Evolutionary conservation across 1,140 invertebrate genomes (phyloP).

Genomic region (Ridgeia piscesae): DNA sequence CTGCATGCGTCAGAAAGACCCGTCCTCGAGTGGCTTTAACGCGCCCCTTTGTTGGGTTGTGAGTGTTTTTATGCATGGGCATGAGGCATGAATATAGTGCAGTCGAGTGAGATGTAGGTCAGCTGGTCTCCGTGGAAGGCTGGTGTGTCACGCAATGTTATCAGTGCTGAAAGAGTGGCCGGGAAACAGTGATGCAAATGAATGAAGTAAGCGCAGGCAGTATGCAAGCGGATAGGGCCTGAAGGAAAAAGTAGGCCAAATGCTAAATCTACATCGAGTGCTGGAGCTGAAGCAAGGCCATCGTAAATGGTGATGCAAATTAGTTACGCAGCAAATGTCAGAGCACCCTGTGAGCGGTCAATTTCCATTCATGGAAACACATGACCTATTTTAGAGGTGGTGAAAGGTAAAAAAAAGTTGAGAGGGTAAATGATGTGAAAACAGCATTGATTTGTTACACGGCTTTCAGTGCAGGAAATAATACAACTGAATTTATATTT

Average conservation of each 20-base stretch:
- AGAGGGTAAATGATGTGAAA: not conserved
- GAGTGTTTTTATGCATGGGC: not conserved
- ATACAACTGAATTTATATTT: not conserved
- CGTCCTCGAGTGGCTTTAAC: not conserved
- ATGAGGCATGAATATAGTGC: not conserved
- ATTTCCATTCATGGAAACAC: not conserved
- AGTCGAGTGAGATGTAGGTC: not conserved
- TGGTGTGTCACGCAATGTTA: not conserved
- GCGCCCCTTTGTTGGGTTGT: not conserved
- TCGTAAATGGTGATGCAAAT: not conserved
- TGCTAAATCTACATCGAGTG: not conserved
- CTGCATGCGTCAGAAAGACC: not conserved
- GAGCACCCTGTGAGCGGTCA: not conserved
- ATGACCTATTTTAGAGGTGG: not conserved
- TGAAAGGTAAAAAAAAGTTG: not conserved
- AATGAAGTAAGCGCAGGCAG: not conserved
- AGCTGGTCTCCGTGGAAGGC: not conserved
- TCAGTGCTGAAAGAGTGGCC: not conserved
- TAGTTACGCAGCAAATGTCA: not conserved
- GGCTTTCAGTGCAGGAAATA: not conserved
- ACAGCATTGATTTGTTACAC: not conserved
- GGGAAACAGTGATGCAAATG: not conserved
- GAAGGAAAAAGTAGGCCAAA: not conserved
- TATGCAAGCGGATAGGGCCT: not conserved
- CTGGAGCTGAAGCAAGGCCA: not conserved